phyloP scores from a whole-genome alignment of 2,888 invertebrate species.

The Catotricha subobsoleta region DNA sequence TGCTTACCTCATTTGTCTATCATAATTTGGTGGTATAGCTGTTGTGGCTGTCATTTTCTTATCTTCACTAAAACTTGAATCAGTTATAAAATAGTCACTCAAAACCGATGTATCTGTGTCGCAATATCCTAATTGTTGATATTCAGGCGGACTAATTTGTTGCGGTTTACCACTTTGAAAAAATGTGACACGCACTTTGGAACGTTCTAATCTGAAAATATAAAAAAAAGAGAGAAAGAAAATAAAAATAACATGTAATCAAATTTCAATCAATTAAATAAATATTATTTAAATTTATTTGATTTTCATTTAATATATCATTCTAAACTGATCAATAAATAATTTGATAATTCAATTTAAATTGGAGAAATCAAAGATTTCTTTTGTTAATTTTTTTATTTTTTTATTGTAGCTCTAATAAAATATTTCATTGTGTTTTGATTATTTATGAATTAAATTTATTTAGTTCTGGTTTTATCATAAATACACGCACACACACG shows the following conservation, averaged over 20 bases:
- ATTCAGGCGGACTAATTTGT: slow-evolving; percentile 40
- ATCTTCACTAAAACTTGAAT: slow-evolving; percentile 16
- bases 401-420: no score
- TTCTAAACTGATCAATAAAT: no score
- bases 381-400: no score
- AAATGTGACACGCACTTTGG: slow-evolving; percentile 66
- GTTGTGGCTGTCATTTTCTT: slow-evolving; percentile 23
- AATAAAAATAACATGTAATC: neutral
- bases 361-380: no score
- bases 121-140: slow-evolving; percentile 19
- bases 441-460: no score
- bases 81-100: slow-evolving; percentile 6
- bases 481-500: no score
- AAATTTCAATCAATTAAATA: neutral
- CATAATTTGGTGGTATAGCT: slow-evolving; percentile 20
- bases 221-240: slow-evolving; percentile 12
- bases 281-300: no score
- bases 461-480: no score
- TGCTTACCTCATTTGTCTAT: slow-evolving; percentile 29
- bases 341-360: no score
- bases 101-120: slow-evolving; percentile 5
- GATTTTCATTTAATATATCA: no score
- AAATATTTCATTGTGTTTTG: no score
- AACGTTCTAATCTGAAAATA: slow-evolving; percentile 51
- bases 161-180: slow-evolving; percentile 67